Evolutionary conservation across 2,888 invertebrate species (phyloP).

Genomic region (Ophion ventricosus): DNA sequence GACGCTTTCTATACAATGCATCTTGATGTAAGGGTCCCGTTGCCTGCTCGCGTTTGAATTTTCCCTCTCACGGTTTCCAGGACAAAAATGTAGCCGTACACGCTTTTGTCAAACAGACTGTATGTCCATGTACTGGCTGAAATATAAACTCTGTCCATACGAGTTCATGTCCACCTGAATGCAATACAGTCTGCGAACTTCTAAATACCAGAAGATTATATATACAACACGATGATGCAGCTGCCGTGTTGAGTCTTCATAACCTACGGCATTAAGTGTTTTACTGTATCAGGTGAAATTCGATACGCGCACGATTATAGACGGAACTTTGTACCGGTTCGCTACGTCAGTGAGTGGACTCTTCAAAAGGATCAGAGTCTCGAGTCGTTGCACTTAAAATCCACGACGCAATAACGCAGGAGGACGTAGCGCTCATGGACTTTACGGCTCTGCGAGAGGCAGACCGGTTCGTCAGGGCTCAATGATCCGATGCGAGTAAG

Average conservation of each 20-base stretch:
- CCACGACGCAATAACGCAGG: constrained; percentile 43
- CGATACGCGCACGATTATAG: background rate
- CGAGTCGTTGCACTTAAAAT: constrained; percentile 57
- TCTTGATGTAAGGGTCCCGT: too few species aligned
- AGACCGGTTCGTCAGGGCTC: constrained; percentile 61
- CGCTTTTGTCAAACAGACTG: too few species aligned
- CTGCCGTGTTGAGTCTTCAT: background rate
- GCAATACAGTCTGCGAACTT: background rate
- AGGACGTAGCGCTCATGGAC: constrained; percentile 28
- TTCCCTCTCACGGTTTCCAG: too few species aligned
- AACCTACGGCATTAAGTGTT: background rate
- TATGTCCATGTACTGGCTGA: background rate
- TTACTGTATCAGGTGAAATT: background rate
- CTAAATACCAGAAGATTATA: background rate
- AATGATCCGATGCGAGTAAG: constrained; percentile 57
- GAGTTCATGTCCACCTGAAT: background rate
- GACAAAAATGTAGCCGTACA: too few species aligned
- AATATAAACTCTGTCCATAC: background rate
- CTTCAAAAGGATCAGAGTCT: constrained; percentile 35
- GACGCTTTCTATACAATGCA: too few species aligned
- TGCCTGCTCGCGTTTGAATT: too few species aligned
- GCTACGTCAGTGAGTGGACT: constrained; percentile 10
- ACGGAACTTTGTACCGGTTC: constrained; percentile 6
- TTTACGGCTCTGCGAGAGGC: constrained; percentile 46
- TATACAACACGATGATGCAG: background rate